Base-by-base conservation (phyloP, 2,888 invertebrate genomes). In the Meganola albula region DNA sequence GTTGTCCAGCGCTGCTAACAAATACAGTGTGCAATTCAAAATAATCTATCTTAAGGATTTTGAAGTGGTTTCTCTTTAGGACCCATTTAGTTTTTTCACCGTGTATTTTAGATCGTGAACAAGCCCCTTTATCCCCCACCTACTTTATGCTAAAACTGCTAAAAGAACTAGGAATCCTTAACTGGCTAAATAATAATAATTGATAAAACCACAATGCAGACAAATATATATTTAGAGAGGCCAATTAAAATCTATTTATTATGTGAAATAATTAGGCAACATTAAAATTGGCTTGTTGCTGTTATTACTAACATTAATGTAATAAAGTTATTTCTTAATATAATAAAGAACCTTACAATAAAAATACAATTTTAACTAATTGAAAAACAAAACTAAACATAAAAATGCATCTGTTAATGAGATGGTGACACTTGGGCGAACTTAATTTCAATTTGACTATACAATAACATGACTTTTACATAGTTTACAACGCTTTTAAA, bases 191-290 rank as follows among this genome's bases (percentile, higher is more conserved):
- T 9, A 10, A 2, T n/a, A 12, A 1, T 9, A 5, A 1, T 4
- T 3, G 32, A 38, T 35, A 44, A 44, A 47, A 43, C 16, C 12
- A 12, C 37, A 41, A 38, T 49, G 65, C 63, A 65, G 74, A 74
- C 78, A 78, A 78, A 82, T 78, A 82, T 72, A 74, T 79, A 79
- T 75, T 79, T 73, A 79, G 80, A 80, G 80, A 83, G 79, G 82
- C 80, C 80, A 75, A 75, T 74, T 74, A 62, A 70, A 68, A 62
- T 49, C 65, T 75, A 72, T 68, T 64, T 67, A 60, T 58, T 58
- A 66, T 48, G 52, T 61, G 63, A 68, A 70, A 68, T 62, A 62
- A 66, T 65, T 53, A 44, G n/a, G 69, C 68, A 74, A 75, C 69
- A 64, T 60, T 63, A 53, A 61, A 68, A 63, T 63, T 63, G 72